phyloP scores from a whole-genome alignment of 2,888 invertebrate species.

The Volucella bombylans region DNA sequence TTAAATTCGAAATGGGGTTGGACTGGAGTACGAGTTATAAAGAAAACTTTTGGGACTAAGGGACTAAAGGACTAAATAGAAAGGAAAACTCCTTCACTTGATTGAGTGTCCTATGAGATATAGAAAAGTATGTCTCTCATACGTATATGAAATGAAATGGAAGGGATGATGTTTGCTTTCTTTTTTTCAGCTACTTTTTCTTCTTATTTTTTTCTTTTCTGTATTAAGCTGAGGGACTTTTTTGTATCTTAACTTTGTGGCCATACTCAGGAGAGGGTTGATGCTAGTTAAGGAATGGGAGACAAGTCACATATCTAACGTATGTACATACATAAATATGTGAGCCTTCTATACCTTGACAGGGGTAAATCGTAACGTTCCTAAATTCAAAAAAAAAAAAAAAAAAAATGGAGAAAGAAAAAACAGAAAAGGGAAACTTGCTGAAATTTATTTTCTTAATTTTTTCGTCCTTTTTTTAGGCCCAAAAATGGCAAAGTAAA shows the following conservation, averaged over 20 bases:
- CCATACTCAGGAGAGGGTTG: slow-evolving; percentile 62
- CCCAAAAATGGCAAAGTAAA: slow-evolving; percentile 43
- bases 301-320: slow-evolving; percentile 47
- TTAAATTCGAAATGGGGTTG: slow-evolving; percentile 31
- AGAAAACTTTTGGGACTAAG: slow-evolving; percentile 63
- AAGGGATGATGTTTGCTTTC: slow-evolving; percentile 61
- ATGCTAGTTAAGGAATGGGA: slow-evolving; percentile 55
- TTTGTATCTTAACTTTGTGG: slow-evolving; percentile 64
- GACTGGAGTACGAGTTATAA: neutral
- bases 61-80: slow-evolving; percentile 57
- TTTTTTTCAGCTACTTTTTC: slow-evolving; percentile 1
- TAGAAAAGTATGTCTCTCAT: slow-evolving; percentile 67
- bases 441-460: slow-evolving; percentile 67
- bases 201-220: slow-evolving; percentile 17
- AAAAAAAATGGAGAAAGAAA: slow-evolving; percentile 6
- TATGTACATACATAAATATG: slow-evolving; percentile 51
- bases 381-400: slow-evolving; percentile 51
- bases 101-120: slow-evolving; percentile 72
- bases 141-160: slow-evolving; percentile 56
- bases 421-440: too few relatives aligned
- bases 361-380: slow-evolving; percentile 66
- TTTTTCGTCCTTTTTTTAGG: slow-evolving; percentile 55
- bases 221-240: slow-evolving; percentile 38
- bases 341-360: slow-evolving; percentile 59
- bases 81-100: slow-evolving; percentile 72